A percentile compares a stretch with the other conserved stretches of the same genome.
Evolutionary conservation across 1,140 invertebrate genomes (phyloP).

Genomic region (Aphelinus atriplicis): DNA sequence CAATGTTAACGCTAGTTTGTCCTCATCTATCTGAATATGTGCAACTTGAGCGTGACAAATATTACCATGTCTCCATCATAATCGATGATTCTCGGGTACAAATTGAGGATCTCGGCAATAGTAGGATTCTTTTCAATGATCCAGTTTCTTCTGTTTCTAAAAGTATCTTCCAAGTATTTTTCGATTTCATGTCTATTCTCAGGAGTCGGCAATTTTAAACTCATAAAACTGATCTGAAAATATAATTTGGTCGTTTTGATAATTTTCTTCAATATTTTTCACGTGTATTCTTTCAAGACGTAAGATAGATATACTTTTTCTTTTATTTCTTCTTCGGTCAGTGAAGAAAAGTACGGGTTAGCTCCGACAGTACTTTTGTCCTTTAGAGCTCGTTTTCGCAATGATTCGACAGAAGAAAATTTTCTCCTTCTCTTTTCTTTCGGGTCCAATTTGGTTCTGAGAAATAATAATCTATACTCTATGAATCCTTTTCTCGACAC

Average conservation of each 20-base stretch:
- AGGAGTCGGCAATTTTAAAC: neutral
- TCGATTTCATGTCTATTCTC: neutral
- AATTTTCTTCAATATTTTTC: too few species aligned
- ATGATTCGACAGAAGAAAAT: neutral
- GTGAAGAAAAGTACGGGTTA: neutral
- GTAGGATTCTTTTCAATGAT: conserved; percentile 15
- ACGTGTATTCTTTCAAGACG: neutral
- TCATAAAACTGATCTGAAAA: neutral
- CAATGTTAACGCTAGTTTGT: too few species aligned
- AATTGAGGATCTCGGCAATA: conserved; percentile 14
- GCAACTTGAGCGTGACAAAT: neutral
- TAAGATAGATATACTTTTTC: neutral
- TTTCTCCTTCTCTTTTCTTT: neutral
- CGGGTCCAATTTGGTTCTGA: neutral
- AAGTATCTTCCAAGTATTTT: conserved; percentile 28
- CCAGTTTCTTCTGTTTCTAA: conserved; percentile 31
- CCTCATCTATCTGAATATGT: neutral
- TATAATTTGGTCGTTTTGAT: too few species aligned
- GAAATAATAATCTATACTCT: neutral
- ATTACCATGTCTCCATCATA: conserved; percentile 36
- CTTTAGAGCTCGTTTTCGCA: too few species aligned
- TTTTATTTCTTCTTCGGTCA: neutral
- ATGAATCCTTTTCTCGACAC: neutral
- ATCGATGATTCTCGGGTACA: conserved; percentile 29
- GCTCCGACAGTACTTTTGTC: too few species aligned